phyloP scores from a whole-genome alignment of 2,888 invertebrate genomes.

The Melieria omissa region DNA sequence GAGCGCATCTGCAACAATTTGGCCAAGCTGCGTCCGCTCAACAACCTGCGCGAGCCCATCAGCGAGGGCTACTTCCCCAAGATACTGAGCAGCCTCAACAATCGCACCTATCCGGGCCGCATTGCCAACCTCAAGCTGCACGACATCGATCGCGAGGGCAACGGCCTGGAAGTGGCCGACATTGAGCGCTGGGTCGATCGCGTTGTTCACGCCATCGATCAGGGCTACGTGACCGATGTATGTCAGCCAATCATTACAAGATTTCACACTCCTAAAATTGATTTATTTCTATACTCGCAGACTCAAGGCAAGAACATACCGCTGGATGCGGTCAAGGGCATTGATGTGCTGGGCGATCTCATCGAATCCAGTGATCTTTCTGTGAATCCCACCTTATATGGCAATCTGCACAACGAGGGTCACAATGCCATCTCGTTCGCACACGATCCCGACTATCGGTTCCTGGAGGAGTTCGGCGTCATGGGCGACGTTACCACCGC shows the following conservation, averaged over 20 bases:
- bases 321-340: slow-evolving; percentile 71
- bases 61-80: slow-evolving; percentile 86
- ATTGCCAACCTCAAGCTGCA: slow-evolving; percentile 71
- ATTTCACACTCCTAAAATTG: neutral
- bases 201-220: slow-evolving; percentile 79
- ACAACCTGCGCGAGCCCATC: slow-evolving; percentile 77
- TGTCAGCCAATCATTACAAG: slow-evolving; percentile 48
- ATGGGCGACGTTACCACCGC: slow-evolving; percentile 86
- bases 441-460: slow-evolving; percentile 81
- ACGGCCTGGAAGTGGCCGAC: slow-evolving; percentile 70
- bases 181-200: slow-evolving; percentile 81
- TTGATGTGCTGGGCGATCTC: slow-evolving; percentile 82
- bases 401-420: slow-evolving; percentile 85
- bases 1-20: slow-evolving; percentile 81
- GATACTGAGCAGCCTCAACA: slow-evolving; percentile 74
- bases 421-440: slow-evolving; percentile 80
- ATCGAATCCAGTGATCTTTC: slow-evolving; percentile 79
- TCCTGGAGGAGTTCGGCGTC: slow-evolving; percentile 79
- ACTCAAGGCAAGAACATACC: slow-evolving; percentile 51
- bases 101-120: slow-evolving; percentile 80
- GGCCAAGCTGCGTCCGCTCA: slow-evolving; percentile 73
- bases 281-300: slow-evolving; percentile 41
- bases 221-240: slow-evolving; percentile 73
- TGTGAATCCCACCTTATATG: slow-evolving; percentile 76
- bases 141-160: slow-evolving; percentile 76